Conservation (phyloP, 2,113 vertebrate species). For the Drymodes brunneopygia region DNA sequence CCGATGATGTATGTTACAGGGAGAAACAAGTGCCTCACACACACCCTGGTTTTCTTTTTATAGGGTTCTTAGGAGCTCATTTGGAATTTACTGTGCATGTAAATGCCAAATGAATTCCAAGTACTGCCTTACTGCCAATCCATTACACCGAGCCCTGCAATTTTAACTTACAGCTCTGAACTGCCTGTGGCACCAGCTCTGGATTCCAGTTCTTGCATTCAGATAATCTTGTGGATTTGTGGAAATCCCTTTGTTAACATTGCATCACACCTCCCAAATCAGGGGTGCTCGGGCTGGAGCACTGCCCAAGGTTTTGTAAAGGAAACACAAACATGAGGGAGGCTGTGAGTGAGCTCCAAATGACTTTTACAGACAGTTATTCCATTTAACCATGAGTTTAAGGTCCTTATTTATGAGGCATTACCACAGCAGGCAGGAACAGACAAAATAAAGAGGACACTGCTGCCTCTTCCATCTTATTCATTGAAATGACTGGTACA, state of each 20-base stretch:
- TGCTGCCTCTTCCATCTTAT: not conserved
- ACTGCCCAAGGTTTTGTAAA: not conserved
- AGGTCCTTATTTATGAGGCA: not conserved
- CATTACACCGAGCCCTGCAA: constrained; percentile 5
- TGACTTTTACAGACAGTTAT: not conserved
- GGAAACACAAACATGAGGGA: not conserved
- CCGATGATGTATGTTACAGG: not conserved
- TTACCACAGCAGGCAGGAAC: not conserved
- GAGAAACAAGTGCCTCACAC: not conserved
- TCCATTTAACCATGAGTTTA: not conserved
- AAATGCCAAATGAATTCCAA: constrained; percentile 50
- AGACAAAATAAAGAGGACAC: not conserved
- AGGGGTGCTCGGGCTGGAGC: not conserved
- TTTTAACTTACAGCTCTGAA: not conserved
- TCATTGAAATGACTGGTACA: not conserved
- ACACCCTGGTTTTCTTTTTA: not conserved
- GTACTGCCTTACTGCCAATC: not conserved
- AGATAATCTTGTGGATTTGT: not conserved
- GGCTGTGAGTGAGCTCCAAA: not conserved
- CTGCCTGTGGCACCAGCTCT: not conserved
- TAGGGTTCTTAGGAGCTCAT: constrained; percentile 36
- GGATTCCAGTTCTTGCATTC: not conserved
- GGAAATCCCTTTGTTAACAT: not conserved
- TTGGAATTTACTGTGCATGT: constrained; percentile 55
- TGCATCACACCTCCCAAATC: not conserved